Evolutionary conservation across 2,113 vertebrate species (phyloP).

Genomic region (Zosterops pallidus): DNA sequence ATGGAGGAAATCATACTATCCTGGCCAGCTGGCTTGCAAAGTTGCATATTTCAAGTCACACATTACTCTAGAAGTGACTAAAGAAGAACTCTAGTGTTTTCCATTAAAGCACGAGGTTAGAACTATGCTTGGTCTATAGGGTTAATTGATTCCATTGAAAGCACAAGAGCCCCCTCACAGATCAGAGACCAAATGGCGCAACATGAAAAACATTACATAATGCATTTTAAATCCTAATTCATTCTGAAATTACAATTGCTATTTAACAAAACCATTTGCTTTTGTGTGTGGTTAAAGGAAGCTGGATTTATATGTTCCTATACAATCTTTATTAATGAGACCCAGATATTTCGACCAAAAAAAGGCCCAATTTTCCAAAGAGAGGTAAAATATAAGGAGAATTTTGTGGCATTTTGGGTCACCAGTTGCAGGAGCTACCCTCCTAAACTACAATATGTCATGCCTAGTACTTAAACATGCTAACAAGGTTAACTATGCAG

Average conservation of each 20-base stretch:
- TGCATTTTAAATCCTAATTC: conserved; percentile 12
- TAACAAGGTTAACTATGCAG: neutral
- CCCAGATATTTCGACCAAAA: neutral
- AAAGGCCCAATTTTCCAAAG: neutral
- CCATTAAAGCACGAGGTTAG: conserved; percentile 19
- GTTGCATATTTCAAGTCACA: neutral
- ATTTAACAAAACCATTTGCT: conserved; percentile 25
- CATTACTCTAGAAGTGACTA: neutral
- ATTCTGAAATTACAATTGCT: conserved; percentile 46
- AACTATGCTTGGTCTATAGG: conserved; percentile 15
- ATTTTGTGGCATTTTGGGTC: neutral
- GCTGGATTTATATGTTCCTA: conserved; percentile 21
- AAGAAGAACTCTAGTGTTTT: neutral
- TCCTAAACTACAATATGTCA: neutral
- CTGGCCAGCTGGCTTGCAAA: neutral
- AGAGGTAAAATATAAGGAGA: neutral
- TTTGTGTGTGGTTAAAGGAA: conserved; percentile 24
- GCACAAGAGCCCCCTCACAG: neutral
- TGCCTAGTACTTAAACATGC: neutral
- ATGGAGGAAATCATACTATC: neutral
- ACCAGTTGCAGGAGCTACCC: neutral
- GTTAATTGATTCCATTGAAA: conserved; percentile 45
- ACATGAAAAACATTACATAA: conserved; percentile 21
- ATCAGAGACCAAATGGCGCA: conserved; percentile 32
- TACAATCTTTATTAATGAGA: conserved; percentile 29